Conservation (phyloP, 2,888 invertebrate species). For the Rugalucina vietnamica region DNA sequence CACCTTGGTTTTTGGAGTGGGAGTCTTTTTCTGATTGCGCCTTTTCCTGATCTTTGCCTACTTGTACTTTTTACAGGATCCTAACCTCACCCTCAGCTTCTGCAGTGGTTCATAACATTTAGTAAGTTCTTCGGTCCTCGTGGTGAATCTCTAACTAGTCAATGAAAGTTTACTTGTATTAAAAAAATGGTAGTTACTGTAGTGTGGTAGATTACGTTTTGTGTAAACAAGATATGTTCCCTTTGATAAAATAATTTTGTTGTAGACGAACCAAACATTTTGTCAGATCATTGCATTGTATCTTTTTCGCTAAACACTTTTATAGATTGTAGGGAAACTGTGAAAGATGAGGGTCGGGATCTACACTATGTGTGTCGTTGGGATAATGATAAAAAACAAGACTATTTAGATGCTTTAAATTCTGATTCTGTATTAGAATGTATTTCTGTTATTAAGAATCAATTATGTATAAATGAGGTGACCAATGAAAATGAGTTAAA, state of each 20-base stretch:
- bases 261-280: slow-evolving; percentile 20
- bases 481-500: not conserved
- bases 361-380: not conserved
- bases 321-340: not conserved
- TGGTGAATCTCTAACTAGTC: too few species aligned
- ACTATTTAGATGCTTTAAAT: not conserved
- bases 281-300: slow-evolving; percentile 30
- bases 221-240: slow-evolving; percentile 16
- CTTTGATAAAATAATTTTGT: not conserved
- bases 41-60: too few species aligned
- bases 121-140: too few species aligned
- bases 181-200: not conserved
- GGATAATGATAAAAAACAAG: slow-evolving; percentile 2
- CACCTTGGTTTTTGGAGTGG: too few species aligned
- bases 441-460: too few species aligned
- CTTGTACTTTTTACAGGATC: too few species aligned
- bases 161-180: slow-evolving; percentile 30
- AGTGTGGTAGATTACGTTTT: slow-evolving; percentile 30
- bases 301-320: slow-evolving; percentile 2
- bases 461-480: too few species aligned
- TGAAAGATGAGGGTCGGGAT: not conserved
- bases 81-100: too few species aligned
- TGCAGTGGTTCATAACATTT: too few species aligned
- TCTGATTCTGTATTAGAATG: not conserved
- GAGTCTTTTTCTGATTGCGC: too few species aligned